phyloP scores from a whole-genome alignment of 1,140 invertebrate genomes.

The Leptopilina boulardi region DNA sequence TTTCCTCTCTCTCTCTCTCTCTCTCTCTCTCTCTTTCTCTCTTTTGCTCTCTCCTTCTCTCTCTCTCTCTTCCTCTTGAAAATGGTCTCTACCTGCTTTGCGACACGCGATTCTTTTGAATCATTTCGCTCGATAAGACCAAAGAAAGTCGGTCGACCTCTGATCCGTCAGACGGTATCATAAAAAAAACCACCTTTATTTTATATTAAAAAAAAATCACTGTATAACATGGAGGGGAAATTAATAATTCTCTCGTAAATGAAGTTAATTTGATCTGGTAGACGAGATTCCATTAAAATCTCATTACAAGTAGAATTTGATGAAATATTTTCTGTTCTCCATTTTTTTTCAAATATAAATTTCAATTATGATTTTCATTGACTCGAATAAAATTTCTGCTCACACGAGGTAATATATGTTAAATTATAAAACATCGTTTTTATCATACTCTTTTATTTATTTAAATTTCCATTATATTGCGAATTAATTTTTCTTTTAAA shows the following conservation, averaged over 20 bases:
- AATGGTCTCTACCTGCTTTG: constrained; percentile 19
- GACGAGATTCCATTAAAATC: constrained; percentile 24
- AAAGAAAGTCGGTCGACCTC: constrained; percentile 23
- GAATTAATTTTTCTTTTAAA: too few species aligned
- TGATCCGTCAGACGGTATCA: constrained; percentile 8
- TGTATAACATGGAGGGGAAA: not conserved
- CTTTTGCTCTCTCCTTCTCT: constrained; percentile 32
- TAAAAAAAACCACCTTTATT: constrained; percentile 21
- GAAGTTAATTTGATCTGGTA: constrained; percentile 23
- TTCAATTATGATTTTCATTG: too few species aligned
- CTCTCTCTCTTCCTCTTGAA: constrained; percentile 43
- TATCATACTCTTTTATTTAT: too few species aligned
- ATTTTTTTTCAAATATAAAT: too few species aligned
- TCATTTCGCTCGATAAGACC: constrained; percentile 42
- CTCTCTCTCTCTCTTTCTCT: constrained; percentile 37
- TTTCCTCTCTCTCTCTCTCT: constrained; percentile 35
- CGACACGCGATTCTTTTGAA: constrained; percentile 46
- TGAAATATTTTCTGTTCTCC: not conserved
- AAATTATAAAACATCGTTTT: too few species aligned
- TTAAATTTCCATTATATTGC: too few species aligned
- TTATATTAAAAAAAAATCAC: constrained; percentile 6
- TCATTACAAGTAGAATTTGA: not conserved
- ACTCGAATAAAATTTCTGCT: too few species aligned
- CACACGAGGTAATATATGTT: too few species aligned
- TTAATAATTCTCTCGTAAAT: constrained; percentile 26